Conservation (phyloP, 2,113 vertebrate species). For the Brachyistius frenatus region DNA sequence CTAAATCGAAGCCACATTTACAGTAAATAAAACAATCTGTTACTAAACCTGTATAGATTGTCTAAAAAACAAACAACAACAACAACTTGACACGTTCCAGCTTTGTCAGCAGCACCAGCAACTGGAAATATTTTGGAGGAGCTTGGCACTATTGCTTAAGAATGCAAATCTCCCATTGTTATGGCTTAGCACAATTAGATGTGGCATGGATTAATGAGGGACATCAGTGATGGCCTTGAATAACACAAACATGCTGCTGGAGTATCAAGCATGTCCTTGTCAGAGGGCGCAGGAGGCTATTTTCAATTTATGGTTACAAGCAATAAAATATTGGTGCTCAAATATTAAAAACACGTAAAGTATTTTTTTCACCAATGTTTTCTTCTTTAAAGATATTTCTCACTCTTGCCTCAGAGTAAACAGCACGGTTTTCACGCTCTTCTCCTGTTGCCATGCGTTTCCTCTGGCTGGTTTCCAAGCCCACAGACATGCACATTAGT, state of each 20-base stretch:
- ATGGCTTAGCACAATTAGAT: constrained; percentile 75
- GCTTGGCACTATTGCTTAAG: constrained; percentile 16
- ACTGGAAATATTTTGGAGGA: constrained; percentile 25
- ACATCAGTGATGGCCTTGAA: constrained; percentile 50
- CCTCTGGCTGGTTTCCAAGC: not conserved
- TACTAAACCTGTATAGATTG: not conserved
- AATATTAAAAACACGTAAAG: constrained; percentile 12
- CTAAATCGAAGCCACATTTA: not conserved
- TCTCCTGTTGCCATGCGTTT: not conserved
- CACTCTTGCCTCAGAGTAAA: not conserved
- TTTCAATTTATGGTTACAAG: not conserved
- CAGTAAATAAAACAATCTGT: not conserved
- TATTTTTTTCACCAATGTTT: no score
- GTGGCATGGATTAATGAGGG: constrained; percentile 73
- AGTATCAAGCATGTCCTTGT: constrained; percentile 38
- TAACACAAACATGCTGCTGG: constrained; percentile 9
- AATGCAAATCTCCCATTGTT: constrained; percentile 53
- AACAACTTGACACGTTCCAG: constrained; percentile 5
- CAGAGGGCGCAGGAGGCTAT: constrained; percentile 8
- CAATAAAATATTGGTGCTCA: not conserved
- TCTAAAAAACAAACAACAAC: constrained; percentile 2
- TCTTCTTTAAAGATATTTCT: no score
- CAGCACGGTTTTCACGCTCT: not conserved
- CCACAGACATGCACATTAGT: constrained; percentile 11
- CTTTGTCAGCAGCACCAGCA: constrained; percentile 8